Conservation (phyloP, 2,797 vertebrate genomes). For the Enteromius argenteus region DNA sequence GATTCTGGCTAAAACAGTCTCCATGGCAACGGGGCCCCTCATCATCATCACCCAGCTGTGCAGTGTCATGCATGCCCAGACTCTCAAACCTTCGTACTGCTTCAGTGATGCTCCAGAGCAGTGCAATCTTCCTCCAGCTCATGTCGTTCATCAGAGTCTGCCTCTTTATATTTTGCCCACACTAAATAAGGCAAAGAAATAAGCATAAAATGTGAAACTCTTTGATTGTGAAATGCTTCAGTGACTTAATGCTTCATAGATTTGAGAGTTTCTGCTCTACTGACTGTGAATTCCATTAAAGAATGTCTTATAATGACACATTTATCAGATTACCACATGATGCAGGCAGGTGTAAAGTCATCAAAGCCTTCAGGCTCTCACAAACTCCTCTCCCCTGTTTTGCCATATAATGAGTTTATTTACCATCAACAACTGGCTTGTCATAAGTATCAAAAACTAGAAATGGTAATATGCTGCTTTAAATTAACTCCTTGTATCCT, state of each 20-base stretch:
- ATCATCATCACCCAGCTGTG: constrained; percentile 71
- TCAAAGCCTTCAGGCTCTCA: constrained; percentile 23
- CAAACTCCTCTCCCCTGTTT: constrained; percentile 3
- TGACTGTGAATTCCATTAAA: constrained; percentile 5
- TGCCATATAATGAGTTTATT: not conserved
- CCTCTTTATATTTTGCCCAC: no score
- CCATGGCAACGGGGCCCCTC: constrained; percentile 74
- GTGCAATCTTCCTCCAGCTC: not conserved
- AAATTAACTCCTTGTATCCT: not conserved
- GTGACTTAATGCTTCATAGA: constrained; percentile 10
- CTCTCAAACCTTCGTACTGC: constrained; percentile 36
- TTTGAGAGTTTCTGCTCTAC: constrained; percentile 16
- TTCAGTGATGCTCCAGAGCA: not conserved
- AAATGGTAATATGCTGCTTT: not conserved
- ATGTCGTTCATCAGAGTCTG: not conserved
- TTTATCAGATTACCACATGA: constrained; percentile 29
- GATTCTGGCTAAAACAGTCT: constrained; percentile 67
- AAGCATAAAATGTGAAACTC: not conserved
- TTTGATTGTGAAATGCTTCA: not conserved
- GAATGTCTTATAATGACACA: constrained; percentile 1
- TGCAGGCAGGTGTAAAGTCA: constrained; percentile 33
- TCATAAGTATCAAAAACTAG: not conserved
- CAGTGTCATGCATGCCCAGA: constrained; percentile 64
- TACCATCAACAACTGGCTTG: not conserved
- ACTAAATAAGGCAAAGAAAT: no score